Evolutionary conservation across 1,140 invertebrate genomes (phyloP).

Genomic region (Rhagoletis pomonella): DNA sequence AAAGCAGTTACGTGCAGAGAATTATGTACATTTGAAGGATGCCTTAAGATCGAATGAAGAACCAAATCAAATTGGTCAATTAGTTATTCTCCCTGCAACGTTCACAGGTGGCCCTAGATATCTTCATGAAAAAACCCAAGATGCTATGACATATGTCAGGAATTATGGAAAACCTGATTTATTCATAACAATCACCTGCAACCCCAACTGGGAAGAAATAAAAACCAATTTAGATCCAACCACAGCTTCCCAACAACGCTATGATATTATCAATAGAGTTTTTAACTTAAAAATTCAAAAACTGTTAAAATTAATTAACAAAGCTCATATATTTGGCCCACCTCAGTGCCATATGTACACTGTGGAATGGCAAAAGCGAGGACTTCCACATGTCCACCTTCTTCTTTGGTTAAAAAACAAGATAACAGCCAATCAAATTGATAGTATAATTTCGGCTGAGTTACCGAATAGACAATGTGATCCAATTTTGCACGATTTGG

Average conservation of each 20-base stretch:
- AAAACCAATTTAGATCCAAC: background rate
- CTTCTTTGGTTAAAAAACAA: conserved; percentile 73
- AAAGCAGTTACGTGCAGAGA: conserved; percentile 70
- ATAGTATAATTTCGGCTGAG: conserved; percentile 71
- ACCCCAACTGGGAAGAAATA: background rate
- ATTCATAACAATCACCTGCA: conserved; percentile 25
- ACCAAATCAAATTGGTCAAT: background rate
- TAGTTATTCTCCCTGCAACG: conserved; percentile 1
- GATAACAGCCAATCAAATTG: conserved; percentile 73
- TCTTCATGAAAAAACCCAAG: background rate
- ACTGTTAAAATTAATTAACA: background rate
- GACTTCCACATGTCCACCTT: conserved; percentile 75
- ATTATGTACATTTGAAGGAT: conserved; percentile 71
- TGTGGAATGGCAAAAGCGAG: conserved; percentile 75
- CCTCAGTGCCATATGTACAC: conserved; percentile 64
- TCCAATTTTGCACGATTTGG: no score
- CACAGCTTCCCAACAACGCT: background rate
- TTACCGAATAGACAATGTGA: background rate
- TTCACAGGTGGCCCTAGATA: background rate
- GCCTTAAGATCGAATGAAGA: conserved; percentile 19
- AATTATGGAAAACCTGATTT: background rate
- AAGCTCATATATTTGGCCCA: no score
- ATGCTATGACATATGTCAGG: background rate
- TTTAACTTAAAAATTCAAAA: conserved; percentile 33
- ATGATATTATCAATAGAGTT: background rate